Evolutionary conservation across 2,888 invertebrate species (phyloP), one percentile per base, ranked within the genome.

Genomic region (Thymelicus acteon): DNA sequence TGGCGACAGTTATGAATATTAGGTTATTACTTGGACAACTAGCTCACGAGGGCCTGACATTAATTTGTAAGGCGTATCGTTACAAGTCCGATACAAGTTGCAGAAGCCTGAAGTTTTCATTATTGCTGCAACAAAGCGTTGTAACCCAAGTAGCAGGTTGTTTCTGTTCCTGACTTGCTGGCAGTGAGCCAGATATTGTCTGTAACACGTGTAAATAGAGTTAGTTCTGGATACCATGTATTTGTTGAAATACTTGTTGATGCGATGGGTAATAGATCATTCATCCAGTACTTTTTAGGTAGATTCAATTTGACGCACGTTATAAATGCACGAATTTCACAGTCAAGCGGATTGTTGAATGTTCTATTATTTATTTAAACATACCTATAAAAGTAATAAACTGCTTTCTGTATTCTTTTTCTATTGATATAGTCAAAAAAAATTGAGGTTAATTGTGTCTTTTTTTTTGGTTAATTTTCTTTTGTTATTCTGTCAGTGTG

Each of bases 101-200:
- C 49, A n/a, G 48, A 48, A 60, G 19, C 49, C 13, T 49, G 6
- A 62, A 62, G 62, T 62, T 62, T 62, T 62, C 62, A 49, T 62
- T 62, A 62, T 49, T 62, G 48, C 37, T 62, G 48, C 48, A 49
- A 62, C 62, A 62, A 37, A 24, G 60, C 47, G 60, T 62, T 48
- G 49, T 49, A 31, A 49, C 49, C 7, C 37, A 49, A 31, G 10
- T 37, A 49, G 47, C 61, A 47, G 61, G 49, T 62, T 62, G 62
- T 62, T 62, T 31, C 37, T 49, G 24, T 15, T 49, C 24, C 48
- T 62, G 44, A 31, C 13, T 48, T 24, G 7, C n/a, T 62, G 61
- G 61, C 61, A 67, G 37, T 60, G n/a, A n/a, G 58, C 60, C 58
- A 57, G 39, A 60, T 6, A 60, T 67, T 67, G 61, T 48, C 7